Percentiles rank a stretch among this genome's conserved stretches.
Evolutionary conservation across 1,140 invertebrate genomes (phyloP).

Genomic region (Paralvinella palmiformis): DNA sequence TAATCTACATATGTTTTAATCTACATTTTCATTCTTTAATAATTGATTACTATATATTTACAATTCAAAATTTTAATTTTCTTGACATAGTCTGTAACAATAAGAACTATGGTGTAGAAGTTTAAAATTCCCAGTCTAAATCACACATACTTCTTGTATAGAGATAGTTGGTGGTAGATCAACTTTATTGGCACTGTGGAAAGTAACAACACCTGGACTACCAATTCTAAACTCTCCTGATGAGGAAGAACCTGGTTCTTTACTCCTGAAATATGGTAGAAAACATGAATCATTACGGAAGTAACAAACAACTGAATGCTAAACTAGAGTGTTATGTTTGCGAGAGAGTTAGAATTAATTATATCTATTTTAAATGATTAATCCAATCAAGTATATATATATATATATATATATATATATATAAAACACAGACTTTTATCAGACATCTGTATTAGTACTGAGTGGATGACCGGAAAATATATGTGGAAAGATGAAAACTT

Average conservation of each 20-base stretch:
- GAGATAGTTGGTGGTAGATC: background rate
- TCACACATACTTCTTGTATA: background rate
- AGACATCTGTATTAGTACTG: too few species aligned
- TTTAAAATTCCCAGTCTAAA: too few species aligned
- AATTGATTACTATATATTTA: background rate
- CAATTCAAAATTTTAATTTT: background rate
- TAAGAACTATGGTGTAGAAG: too few species aligned
- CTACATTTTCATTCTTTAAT: background rate
- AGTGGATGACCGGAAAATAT: too few species aligned
- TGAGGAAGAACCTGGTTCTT: slow-evolving; percentile 11
- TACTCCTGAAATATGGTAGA: slow-evolving; percentile 13
- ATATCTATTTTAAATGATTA: background rate
- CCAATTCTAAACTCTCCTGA: slow-evolving; percentile 1
- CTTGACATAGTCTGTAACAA: background rate
- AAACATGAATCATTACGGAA: background rate
- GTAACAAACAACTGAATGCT: background rate
- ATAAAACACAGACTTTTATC: too few species aligned
- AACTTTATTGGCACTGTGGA: slow-evolving; percentile 7
- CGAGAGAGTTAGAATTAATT: background rate
- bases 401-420: too few species aligned
- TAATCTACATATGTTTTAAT: background rate
- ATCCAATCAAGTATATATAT: too few species aligned
- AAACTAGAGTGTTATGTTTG: background rate
- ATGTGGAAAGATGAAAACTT: too few species aligned
- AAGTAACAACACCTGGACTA: background rate